Evolutionary conservation across 2,888 invertebrate species (phyloP), one percentile per base, ranked within the genome.

Genomic region (Drosophila picticornis): DNA sequence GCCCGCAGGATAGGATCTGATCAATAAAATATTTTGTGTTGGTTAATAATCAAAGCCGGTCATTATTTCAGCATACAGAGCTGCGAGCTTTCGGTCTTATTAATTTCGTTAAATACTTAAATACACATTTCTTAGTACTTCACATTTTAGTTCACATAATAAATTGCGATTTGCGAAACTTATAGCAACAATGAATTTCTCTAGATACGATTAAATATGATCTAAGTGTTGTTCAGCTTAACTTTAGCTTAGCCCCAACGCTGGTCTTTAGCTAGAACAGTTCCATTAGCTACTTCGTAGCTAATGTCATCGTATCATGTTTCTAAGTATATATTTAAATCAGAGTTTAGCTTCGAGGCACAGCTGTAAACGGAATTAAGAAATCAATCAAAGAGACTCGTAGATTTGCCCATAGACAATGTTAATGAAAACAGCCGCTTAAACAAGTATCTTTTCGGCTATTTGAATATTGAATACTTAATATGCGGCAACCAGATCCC

Each of bases 391-490:
- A 52, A 46, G 36, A 13, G 22, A 22, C 43, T 34, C 62, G 27
- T 36, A 56, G 25, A n/a, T 36, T 11, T 11, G 29, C 4, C 11
- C 27, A 46, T 22, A 19, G 58, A 53, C 55, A 50, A 50, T 50
- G 29, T 19, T 67, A 31, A 62, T 55, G 51, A 61, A 67, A 52
- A 31, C 50, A 52, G 55, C 57, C 48, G 34, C 53, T 36, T 19
- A 76, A 57, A 13, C 22, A 4, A 76, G 43, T 38, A 27, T 55
- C 77, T 66, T 25, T 16, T 9, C 9, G 4, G 25, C 16, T 53
- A 75, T 71, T 78, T 34, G 34, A 34, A 34, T 34, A 57, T 80
- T 80, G 66, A 64, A 69, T 68, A 68, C 73, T 77, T 71, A 80
- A 80, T 73, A 48, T 52, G 56, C 56, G 71, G 4, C 40, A 36